Evolutionary conservation across 2,113 vertebrate genomes (phyloP).

Genomic region (Micronycteris hirsuta): DNA sequence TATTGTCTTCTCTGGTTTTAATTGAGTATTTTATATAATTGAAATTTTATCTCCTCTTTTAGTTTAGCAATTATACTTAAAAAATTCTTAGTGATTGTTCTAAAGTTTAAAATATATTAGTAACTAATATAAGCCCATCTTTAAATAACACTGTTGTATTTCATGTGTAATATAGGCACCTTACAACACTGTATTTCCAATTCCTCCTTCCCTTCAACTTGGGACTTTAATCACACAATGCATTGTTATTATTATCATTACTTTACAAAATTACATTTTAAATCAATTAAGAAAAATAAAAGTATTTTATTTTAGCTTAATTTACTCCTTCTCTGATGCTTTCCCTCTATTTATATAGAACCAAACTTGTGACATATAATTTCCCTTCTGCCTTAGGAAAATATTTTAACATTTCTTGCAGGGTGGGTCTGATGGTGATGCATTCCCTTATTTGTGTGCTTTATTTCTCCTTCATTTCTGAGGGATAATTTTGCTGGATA

Average conservation of each 20-base stretch:
- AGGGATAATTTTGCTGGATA: not conserved
- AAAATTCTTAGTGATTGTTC: not conserved
- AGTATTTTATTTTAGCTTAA: not conserved
- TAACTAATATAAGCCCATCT: not conserved
- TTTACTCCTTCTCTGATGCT: not conserved
- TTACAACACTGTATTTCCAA: not conserved
- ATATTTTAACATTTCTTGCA: not conserved
- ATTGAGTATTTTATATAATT: slow-evolving; percentile 2
- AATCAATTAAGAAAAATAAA: not conserved
- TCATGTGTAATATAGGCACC: not conserved
- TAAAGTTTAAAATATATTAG: not conserved
- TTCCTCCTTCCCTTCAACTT: not conserved
- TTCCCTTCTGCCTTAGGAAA: not conserved
- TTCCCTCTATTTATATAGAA: not conserved
- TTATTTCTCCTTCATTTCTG: not conserved
- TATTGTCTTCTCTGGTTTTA: not conserved
- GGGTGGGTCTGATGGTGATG: not conserved
- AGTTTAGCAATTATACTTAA: not conserved
- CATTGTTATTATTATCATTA: not conserved
- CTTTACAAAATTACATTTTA: slow-evolving; percentile 4
- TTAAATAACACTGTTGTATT: not conserved
- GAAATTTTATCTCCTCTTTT: not conserved
- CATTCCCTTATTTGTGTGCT: not conserved
- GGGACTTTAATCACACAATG: not conserved
- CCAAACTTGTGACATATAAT: not conserved